These are phyloP conservation scores for Leucosticte australis DNA, from an alignment of 2,113 vertebrate genomes.

Conservation along the genomic window DNA sequence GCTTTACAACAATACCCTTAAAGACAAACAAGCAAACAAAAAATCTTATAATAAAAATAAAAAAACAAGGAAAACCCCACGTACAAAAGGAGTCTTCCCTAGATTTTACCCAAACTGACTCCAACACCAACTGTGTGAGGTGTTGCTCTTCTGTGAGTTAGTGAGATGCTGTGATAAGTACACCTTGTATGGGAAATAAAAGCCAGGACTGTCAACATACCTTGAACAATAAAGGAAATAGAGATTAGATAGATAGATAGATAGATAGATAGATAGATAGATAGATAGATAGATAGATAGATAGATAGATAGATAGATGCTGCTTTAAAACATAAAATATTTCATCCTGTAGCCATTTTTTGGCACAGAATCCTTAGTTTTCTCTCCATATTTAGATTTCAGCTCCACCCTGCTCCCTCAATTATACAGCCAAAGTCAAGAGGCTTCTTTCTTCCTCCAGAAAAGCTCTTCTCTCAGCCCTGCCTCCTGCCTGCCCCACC, in stretches of 20 bases:
- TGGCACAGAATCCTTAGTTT: neutral
- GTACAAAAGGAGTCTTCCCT: neutral
- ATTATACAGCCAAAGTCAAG: neutral
- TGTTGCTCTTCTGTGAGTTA: neutral
- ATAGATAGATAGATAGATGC: too few species aligned
- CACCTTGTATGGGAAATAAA: neutral
- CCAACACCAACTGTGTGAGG: neutral
- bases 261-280: too few species aligned
- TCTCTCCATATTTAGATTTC: neutral
- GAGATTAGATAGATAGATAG: too few species aligned
- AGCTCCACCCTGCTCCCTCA: neutral
- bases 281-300: too few species aligned
- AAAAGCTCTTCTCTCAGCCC: neutral
- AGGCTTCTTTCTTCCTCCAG: neutral
- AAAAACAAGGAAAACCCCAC: neutral
- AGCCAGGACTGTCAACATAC: neutral
- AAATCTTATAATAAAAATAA: rapidly evolving
- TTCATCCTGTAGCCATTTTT: neutral
- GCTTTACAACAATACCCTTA: neutral
- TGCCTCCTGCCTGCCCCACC: neutral
- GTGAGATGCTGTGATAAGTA: neutral
- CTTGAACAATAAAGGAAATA: neutral
- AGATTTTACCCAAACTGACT: neutral
- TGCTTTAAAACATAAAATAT: neutral
- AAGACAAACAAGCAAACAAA: neutral